phyloP scores from a whole-genome alignment of 2,888 invertebrate genomes.

The Coelinius sp. region DNA sequence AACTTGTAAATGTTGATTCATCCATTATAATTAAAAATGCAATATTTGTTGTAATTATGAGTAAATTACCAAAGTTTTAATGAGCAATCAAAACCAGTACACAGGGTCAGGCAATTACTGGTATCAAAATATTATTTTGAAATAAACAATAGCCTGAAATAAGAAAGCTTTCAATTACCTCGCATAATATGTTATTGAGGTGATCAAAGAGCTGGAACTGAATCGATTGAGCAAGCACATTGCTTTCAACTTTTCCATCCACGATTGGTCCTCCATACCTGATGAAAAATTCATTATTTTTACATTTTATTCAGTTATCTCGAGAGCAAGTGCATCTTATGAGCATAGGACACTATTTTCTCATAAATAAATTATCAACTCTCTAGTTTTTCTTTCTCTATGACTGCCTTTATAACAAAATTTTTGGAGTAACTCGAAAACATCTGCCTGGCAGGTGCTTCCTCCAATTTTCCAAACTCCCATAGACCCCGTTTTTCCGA shows the following conservation, averaged over 20 bases:
- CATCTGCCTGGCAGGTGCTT: not conserved
- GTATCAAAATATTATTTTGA: constrained; percentile 29
- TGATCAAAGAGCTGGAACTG: constrained; percentile 59
- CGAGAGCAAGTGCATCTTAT: constrained; percentile 12
- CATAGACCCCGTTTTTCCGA: not conserved
- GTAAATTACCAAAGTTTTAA: not conserved
- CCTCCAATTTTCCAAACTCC: not conserved
- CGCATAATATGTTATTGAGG: constrained; percentile 63
- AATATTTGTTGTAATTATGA: not conserved
- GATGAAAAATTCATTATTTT: constrained; percentile 23
- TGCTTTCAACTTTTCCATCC: constrained; percentile 62
- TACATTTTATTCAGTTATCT: constrained; percentile 40
- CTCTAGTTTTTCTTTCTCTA: not conserved
- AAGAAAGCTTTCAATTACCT: constrained; percentile 55
- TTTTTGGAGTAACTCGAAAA: not conserved
- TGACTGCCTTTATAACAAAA: not conserved
- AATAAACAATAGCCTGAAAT: not conserved
- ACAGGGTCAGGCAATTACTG: constrained; percentile 53
- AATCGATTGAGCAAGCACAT: constrained; percentile 56
- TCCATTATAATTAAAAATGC: not conserved
- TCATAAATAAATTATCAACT: not conserved
- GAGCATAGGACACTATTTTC: not conserved
- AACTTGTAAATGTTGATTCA: not conserved
- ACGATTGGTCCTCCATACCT: constrained; percentile 55
- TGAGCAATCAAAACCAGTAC: constrained; percentile 52